These are phyloP conservation scores for Vicugna pacos DNA, from an alignment of 2,113 vertebrate species.

Conservation along the genomic window DNA sequence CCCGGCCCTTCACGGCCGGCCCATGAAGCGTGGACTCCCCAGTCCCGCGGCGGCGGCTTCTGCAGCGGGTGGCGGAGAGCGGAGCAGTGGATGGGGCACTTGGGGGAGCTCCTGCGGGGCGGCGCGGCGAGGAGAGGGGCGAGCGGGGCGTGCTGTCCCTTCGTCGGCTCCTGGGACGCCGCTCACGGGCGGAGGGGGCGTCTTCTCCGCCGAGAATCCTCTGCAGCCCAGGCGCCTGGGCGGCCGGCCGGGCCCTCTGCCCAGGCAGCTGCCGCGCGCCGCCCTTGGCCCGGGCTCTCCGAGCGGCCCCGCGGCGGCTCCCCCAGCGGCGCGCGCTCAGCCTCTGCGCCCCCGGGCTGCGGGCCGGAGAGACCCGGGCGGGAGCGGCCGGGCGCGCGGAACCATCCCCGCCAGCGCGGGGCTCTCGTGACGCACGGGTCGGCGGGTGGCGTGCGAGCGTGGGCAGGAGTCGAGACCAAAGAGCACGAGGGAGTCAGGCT, in stretches of 20 bases:
- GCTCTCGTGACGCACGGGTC: background rate
- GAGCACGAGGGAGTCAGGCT: background rate
- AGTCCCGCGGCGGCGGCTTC: background rate
- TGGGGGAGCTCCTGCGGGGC: background rate
- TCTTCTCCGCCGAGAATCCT: background rate
- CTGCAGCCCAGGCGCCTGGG: background rate
- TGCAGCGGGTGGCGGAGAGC: background rate
- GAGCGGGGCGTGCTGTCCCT: background rate
- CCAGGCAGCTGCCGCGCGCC: background rate
- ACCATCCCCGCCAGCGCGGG: slow-evolving; percentile 45
- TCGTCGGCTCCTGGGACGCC: background rate
- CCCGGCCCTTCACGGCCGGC: slow-evolving; percentile 71
- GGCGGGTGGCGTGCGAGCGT: background rate
- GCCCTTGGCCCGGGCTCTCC: background rate
- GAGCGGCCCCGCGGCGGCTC: background rate
- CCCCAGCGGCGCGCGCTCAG: slow-evolving; percentile 35
- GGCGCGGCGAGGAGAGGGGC: background rate
- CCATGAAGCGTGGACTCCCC: slow-evolving; percentile 44
- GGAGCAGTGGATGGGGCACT: background rate
- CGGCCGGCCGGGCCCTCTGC: background rate
- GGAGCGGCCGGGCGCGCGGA: background rate
- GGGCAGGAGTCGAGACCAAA: background rate
- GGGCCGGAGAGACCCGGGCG: background rate
- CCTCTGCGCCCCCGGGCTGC: slow-evolving; percentile 27
- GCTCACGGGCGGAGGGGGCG: background rate